Conservation (phyloP, 2,888 invertebrate genomes). For the Odontocolon sp. region DNA sequence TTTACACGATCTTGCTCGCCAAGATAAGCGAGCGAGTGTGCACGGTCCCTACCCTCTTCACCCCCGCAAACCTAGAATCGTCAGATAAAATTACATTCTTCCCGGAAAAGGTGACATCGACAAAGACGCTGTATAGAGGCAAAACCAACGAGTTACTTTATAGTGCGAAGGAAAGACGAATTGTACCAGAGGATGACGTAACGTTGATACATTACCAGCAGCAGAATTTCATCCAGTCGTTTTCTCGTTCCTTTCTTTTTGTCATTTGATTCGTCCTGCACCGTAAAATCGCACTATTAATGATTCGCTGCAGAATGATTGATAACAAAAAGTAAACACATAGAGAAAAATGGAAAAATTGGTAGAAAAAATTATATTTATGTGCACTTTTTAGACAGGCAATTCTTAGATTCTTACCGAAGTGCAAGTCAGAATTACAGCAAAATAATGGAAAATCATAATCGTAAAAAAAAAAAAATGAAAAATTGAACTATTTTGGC, state of each 20-base stretch:
- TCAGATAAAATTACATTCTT: slow-evolving; percentile 64
- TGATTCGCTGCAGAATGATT: neutral
- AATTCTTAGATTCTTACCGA: no score
- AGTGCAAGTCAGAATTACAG: no score
- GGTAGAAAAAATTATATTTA: neutral
- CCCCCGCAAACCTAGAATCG: slow-evolving; percentile 49
- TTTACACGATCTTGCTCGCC: slow-evolving; percentile 65
- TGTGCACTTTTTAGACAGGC: no score
- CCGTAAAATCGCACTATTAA: neutral
- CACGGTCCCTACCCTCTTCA: slow-evolving; percentile 56
- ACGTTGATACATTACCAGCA: neutral
- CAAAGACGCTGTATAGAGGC: no score
- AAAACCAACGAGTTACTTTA: slow-evolving; percentile 18
- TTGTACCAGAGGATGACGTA: neutral
- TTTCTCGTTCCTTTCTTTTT: neutral
- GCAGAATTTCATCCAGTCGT: slow-evolving; percentile 15
- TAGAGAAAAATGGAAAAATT: neutral
- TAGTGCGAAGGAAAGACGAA: slow-evolving; percentile 18
- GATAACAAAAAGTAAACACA: neutral
- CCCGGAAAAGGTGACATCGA: slow-evolving; percentile 57
- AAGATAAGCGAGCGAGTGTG: slow-evolving; percentile 61
- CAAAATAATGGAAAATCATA: no score
- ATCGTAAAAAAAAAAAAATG: no score
- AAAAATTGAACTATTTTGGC: no score
- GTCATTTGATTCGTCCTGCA: neutral